A percentile compares a stretch with the other conserved stretches of the same genome.
Evolutionary conservation across 2,113 vertebrate genomes (phyloP).

Genomic region (Halichoerus grypus): DNA sequence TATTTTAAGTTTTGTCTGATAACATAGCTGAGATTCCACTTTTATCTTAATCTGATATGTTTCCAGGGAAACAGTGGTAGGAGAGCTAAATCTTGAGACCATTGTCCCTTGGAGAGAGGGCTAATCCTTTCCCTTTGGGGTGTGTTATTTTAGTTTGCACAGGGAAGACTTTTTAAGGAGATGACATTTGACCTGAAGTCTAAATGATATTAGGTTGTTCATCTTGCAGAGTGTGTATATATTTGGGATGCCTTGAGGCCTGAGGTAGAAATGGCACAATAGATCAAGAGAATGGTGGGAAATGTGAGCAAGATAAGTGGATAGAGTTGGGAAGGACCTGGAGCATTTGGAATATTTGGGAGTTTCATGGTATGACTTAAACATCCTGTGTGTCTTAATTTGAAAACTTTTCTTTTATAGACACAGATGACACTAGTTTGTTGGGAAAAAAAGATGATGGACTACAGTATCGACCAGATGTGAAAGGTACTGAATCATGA

Average conservation of each 20-base stretch:
- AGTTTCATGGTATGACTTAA: background rate
- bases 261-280: background rate
- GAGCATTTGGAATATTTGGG: background rate
- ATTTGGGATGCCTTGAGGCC: background rate
- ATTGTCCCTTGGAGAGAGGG: background rate
- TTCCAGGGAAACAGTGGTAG: background rate
- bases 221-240: background rate
- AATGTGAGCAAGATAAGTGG: background rate
- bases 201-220: background rate
- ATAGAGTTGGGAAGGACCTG: background rate
- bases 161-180: constrained; percentile 55
- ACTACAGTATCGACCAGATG: constrained; percentile 90
- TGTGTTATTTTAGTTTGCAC: background rate
- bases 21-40: background rate
- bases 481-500: constrained; percentile 88
- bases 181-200: constrained; percentile 23
- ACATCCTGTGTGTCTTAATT: background rate
- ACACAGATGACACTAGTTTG: constrained; percentile 87
- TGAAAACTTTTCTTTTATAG: constrained; percentile 82
- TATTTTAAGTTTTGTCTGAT: constrained; percentile 28
- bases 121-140: background rate
- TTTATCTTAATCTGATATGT: constrained; percentile 46
- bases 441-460: constrained; percentile 91
- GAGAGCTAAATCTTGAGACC: constrained; percentile 40
- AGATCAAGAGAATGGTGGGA: background rate